phyloP scores from a whole-genome alignment of 2,113 vertebrate species.

The Neofelis nebulosa region DNA sequence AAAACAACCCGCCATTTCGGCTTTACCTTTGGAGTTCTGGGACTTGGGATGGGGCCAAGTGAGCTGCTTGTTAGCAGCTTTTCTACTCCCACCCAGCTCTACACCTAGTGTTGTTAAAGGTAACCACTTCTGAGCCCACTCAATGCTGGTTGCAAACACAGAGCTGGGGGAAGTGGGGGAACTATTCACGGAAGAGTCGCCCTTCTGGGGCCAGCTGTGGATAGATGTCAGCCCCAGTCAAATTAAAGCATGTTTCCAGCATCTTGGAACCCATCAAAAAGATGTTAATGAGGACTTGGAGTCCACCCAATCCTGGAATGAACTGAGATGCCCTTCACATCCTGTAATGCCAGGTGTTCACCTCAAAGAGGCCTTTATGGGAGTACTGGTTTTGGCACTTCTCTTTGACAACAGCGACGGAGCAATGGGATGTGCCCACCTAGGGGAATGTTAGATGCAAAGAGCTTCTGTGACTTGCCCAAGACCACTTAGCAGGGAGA shows the following conservation, averaged over 20 bases:
- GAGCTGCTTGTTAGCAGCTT: slow-evolving; percentile 38
- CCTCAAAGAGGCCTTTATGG: slow-evolving; percentile 68
- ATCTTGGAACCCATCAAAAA: slow-evolving; percentile 39
- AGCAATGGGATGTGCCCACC: slow-evolving; percentile 8
- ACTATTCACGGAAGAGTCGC: background rate
- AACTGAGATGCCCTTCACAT: slow-evolving; percentile 50
- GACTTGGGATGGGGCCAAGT: slow-evolving; percentile 52
- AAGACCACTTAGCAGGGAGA: background rate
- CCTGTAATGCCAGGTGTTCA: slow-evolving; percentile 56
- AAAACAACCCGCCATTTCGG: slow-evolving; percentile 34
- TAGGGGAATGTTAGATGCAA: slow-evolving; percentile 17
- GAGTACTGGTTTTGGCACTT: slow-evolving; percentile 35
- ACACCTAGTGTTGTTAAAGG: background rate
- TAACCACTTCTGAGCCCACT: background rate
- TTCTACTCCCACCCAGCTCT: background rate
- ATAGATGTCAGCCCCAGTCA: slow-evolving; percentile 21
- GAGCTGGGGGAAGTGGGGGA: background rate
- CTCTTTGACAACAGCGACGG: slow-evolving; percentile 24
- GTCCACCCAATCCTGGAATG: slow-evolving; percentile 17
- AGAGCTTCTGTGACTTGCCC: slow-evolving; percentile 10
- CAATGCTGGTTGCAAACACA: background rate
- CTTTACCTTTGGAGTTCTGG: slow-evolving; percentile 32
- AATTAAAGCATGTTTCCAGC: slow-evolving; percentile 43
- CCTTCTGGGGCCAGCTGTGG: background rate
- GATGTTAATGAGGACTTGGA: slow-evolving; percentile 73